phyloP scores from a whole-genome alignment of 2,113 vertebrate genomes.

The Arizona elegans region DNA sequence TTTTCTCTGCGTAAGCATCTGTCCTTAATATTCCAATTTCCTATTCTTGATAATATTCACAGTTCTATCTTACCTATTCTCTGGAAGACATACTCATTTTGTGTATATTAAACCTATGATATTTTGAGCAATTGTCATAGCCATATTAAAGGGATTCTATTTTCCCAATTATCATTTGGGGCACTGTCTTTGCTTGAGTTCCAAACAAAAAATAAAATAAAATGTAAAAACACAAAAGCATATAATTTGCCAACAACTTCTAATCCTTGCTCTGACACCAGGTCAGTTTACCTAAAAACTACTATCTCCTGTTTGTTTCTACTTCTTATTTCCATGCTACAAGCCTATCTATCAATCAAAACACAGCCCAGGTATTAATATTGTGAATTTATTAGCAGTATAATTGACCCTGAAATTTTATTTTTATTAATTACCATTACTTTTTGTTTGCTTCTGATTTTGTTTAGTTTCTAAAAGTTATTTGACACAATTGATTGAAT shows the following conservation, averaged over 20 bases:
- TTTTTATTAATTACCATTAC: neutral
- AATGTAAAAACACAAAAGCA: neutral
- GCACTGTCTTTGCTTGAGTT: neutral
- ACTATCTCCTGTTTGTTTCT: neutral
- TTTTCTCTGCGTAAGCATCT: neutral
- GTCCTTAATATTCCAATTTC: neutral
- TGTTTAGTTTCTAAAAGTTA: constrained; percentile 12
- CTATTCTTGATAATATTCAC: neutral
- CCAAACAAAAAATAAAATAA: neutral
- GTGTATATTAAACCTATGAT: neutral
- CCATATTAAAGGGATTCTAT: neutral
- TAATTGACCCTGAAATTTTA: neutral
- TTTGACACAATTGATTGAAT: neutral
- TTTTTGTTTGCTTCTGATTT: neutral
- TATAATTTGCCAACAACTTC: neutral
- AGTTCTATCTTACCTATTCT: neutral
- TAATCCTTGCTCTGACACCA: neutral
- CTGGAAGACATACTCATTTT: neutral
- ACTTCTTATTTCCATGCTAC: neutral
- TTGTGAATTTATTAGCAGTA: neutral
- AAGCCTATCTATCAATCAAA: neutral
- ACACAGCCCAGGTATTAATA: neutral
- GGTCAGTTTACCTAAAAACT: neutral
- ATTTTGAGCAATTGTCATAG: neutral
- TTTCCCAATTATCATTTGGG: neutral